Evolutionary conservation across 1,140 invertebrate genomes (phyloP).

Genomic region (Aphis craccivora): DNA sequence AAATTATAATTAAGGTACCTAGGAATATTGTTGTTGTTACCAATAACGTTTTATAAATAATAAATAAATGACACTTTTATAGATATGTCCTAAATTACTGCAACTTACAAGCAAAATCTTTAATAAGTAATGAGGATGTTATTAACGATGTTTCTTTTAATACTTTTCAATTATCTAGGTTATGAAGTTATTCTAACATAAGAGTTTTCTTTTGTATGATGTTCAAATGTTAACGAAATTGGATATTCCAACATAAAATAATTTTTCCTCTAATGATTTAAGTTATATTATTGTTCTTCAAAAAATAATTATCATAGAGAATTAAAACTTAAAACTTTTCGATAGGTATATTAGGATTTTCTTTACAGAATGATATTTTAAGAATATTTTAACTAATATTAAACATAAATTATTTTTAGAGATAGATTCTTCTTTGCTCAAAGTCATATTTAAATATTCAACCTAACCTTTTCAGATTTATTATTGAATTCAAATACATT

Average conservation of each 20-base stretch:
- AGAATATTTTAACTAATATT: background rate
- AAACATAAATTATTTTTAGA: background rate
- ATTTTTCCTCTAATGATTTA: background rate
- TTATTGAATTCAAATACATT: background rate
- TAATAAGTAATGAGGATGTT: background rate
- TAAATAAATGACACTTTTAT: background rate
- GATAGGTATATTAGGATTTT: background rate
- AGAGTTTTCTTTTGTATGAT: background rate
- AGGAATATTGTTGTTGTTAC: background rate
- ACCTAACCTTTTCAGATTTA: background rate
- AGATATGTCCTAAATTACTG: background rate
- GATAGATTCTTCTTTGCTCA: background rate
- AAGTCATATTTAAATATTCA: background rate
- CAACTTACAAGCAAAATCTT: background rate
- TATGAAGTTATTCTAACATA: background rate
- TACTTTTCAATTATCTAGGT: background rate
- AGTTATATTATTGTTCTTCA: background rate
- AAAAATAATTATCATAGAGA: background rate
- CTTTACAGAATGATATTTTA: background rate
- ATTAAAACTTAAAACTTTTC: background rate
- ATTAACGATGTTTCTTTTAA: background rate
- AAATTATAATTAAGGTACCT: conserved; percentile 2
- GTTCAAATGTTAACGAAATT: background rate
- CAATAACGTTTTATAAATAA: background rate
- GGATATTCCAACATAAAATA: background rate